Percentiles rank a stretch among this genome's conserved stretches.
These are phyloP conservation scores for Acleris emargana DNA, from an alignment of 2,888 invertebrate species.

Conservation along the genomic window DNA sequence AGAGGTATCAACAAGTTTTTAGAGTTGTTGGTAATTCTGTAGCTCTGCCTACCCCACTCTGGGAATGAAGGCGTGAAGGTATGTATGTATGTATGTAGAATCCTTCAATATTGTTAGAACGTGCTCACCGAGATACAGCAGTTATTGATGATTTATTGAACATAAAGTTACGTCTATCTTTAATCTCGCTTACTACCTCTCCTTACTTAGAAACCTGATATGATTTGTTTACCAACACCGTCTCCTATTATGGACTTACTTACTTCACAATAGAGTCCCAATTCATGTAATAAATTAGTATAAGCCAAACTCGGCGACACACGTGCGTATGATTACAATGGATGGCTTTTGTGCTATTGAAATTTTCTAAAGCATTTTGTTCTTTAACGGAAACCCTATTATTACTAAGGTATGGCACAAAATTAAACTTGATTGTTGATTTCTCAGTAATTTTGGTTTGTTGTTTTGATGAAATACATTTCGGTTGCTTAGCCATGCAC, in stretches of 20 bases:
- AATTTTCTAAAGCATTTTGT: slow-evolving; percentile 9
- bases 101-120: too few relatives aligned
- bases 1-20: too few relatives aligned
- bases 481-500: too few relatives aligned
- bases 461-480: too few relatives aligned
- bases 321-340: slow-evolving; percentile 67
- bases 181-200: slow-evolving; percentile 11
- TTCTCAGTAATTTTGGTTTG: too few relatives aligned
- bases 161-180: slow-evolving; percentile 25
- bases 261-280: slow-evolving; percentile 43
- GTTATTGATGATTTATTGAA: slow-evolving; percentile 23
- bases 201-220: slow-evolving; percentile 35
- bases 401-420: slow-evolving; percentile 6
- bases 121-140: background rate
- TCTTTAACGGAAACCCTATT: slow-evolving; percentile 3
- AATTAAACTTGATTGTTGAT: too few relatives aligned
- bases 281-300: slow-evolving; percentile 52
- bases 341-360: slow-evolving; percentile 40
- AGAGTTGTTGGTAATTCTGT: too few relatives aligned
- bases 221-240: slow-evolving; percentile 25
- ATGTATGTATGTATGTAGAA: too few relatives aligned
- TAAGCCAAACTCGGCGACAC: slow-evolving; percentile 64
- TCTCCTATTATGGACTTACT: slow-evolving; percentile 37
- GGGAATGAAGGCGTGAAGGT: too few relatives aligned
- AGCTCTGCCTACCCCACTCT: too few relatives aligned